Evolutionary conservation across 2,888 invertebrate species (phyloP).

Genomic region (Hydrotaea cyrtoneurina): DNA sequence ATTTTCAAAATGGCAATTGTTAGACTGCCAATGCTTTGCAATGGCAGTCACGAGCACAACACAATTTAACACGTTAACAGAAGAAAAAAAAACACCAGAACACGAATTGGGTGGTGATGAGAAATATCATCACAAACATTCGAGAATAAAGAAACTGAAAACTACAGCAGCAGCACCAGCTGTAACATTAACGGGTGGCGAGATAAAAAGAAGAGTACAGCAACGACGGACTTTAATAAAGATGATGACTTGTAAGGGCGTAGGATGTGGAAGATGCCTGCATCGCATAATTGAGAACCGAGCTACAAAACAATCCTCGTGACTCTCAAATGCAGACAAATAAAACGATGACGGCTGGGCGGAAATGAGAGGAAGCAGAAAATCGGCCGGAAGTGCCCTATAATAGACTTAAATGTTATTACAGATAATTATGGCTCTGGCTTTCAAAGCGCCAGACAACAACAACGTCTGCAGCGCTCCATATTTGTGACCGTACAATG

Average conservation of each 20-base stretch:
- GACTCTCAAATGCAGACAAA: not conserved
- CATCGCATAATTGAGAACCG: not conserved
- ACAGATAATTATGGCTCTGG: constrained; percentile 47
- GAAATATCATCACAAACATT: not conserved
- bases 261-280: not conserved
- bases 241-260: constrained; percentile 31
- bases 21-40: not conserved
- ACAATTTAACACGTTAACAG: constrained; percentile 50
- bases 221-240: not conserved
- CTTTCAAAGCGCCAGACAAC: not conserved
- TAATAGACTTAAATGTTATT: constrained; percentile 51
- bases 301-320: not conserved
- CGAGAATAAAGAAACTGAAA: constrained; percentile 14
- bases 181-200: not conserved
- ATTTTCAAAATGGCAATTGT: constrained; percentile 13
- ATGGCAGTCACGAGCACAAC: constrained; percentile 34
- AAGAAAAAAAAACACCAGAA: not conserved
- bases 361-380: not conserved
- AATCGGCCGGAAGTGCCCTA: constrained; percentile 50
- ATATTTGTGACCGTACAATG: not conserved
- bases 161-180: too few species aligned
- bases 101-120: not conserved
- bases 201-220: not conserved
- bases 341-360: not conserved
- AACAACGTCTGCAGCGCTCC: not conserved